Base-by-base conservation (phyloP, 2,888 invertebrate genomes). In the Epirrhoe tristata region DNA sequence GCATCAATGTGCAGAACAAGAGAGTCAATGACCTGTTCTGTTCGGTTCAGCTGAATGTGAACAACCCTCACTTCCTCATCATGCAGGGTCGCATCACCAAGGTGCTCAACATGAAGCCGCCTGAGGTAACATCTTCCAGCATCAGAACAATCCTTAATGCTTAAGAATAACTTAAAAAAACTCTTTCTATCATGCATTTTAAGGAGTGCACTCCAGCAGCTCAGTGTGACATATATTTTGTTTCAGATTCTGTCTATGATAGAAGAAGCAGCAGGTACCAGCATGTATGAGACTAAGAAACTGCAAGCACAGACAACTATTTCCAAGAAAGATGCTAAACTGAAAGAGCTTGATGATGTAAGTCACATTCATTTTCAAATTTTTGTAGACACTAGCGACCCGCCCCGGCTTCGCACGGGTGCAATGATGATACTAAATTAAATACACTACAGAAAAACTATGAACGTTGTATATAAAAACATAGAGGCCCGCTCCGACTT, bases 31-130 rank as follows among this genome's bases (percentile, higher is more conserved):
- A 99, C 88, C 93, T 99, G 83, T 99, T 99, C 89, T 98, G 98
- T 79, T 98, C 99, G 0, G 97, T 99, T 6, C 99, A 99, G 84
- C 94, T 99, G 48, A 99, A 99, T 83, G 98, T 99, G 1, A 99
- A 99, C 92, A 99, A 99, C 93, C 99, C 99, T 0, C 99, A 99
- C 88, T 99, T 99, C 90, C 95, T 99, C 43, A 99, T 99, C 81
- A 99, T 99, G 99, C 99, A 99, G 94, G 99, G 99, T 0, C 95
- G 98, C 73, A 99, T 99, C 75, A 99, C 99, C 0, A 99, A 99
- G 94, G 99, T 99, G 1, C 94, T 99, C 32, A 99, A 98, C 86
- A 99, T 99, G 99, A 99, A 99, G 84, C 99, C 99, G 0, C 95
- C 96, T 53, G 99, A 99, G 95, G 98, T 98, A 87, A 83, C 82